phyloP scores from a whole-genome alignment of 2,797 vertebrate genomes.

The Adelosebastes latens region DNA sequence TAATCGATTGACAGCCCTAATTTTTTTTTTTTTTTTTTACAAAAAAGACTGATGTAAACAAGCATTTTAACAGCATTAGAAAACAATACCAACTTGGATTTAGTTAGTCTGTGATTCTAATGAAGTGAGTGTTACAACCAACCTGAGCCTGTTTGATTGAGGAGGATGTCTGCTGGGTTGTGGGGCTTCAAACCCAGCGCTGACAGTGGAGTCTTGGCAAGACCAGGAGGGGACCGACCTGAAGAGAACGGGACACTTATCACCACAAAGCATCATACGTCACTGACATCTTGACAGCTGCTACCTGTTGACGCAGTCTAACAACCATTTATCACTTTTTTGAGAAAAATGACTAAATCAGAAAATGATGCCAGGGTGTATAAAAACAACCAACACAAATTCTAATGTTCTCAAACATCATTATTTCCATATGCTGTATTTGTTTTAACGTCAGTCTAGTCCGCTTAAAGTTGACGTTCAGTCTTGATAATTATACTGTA shows the following conservation, averaged over 20 bases:
- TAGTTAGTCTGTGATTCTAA: background rate
- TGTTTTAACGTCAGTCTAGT: background rate
- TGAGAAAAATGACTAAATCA: background rate
- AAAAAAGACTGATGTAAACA: background rate
- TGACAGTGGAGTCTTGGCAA: constrained; percentile 95
- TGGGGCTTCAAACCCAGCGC: constrained; percentile 96
- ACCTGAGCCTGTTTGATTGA: constrained; percentile 93
- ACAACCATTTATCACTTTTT: background rate
- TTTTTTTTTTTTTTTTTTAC: background rate
- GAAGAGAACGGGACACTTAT: constrained; percentile 4
- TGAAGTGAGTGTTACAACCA: constrained; percentile 19
- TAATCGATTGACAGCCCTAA: too few species aligned
- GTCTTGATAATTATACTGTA: background rate
- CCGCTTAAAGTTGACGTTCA: background rate
- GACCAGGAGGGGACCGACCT: constrained; percentile 95
- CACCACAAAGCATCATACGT: background rate
- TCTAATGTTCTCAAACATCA: background rate
- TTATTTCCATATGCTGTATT: background rate
- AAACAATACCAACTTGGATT: background rate
- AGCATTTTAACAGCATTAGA: too few species aligned
- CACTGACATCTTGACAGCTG: constrained; percentile 59
- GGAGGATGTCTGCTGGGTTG: constrained; percentile 92
- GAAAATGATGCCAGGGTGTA: background rate
- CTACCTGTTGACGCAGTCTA: constrained; percentile 29
- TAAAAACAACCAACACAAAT: background rate